Conservation (phyloP, 1,140 invertebrate species). For the Rhizoglyphus robini region DNA sequence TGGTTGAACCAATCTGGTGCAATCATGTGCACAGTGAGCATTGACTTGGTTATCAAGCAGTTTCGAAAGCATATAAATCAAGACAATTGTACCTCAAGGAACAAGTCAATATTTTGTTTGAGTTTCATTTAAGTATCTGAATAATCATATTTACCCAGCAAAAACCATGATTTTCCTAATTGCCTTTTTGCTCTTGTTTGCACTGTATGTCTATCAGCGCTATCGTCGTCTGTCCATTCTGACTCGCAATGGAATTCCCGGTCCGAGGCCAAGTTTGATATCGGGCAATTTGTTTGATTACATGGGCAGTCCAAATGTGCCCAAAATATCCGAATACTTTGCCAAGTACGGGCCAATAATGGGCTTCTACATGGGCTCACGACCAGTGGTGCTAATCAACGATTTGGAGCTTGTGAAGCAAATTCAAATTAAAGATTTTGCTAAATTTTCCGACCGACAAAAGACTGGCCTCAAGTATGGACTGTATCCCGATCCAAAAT, state of each 20-base stretch:
- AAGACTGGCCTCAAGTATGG: neutral
- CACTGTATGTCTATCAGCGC: neutral
- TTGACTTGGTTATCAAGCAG: too few species aligned
- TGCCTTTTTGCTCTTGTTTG: neutral
- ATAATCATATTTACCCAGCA: too few species aligned
- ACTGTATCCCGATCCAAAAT: slow-evolving; percentile 6
- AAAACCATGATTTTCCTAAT: neutral
- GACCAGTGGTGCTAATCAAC: slow-evolving; percentile 30
- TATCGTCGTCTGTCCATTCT: neutral
- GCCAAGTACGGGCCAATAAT: slow-evolving; percentile 31
- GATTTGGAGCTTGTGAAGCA: slow-evolving; percentile 33
- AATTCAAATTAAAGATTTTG: slow-evolving; percentile 33
- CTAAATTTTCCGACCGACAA: slow-evolving; percentile 30
- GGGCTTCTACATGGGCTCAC: slow-evolving; percentile 32
- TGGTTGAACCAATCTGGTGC: too few species aligned
- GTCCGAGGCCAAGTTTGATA: slow-evolving; percentile 31
- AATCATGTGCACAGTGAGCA: too few species aligned
- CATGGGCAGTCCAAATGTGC: slow-evolving; percentile 14
- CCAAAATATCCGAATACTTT: slow-evolving; percentile 30
- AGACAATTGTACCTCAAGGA: too few species aligned
- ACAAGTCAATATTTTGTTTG: too few species aligned
- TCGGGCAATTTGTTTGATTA: slow-evolving; percentile 28
- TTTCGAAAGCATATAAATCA: too few species aligned
- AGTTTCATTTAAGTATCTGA: too few species aligned
- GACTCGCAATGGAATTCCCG: slow-evolving; percentile 29